Evolutionary conservation across 2,888 invertebrate genomes (phyloP).

Genomic region (Trachelus stipa): DNA sequence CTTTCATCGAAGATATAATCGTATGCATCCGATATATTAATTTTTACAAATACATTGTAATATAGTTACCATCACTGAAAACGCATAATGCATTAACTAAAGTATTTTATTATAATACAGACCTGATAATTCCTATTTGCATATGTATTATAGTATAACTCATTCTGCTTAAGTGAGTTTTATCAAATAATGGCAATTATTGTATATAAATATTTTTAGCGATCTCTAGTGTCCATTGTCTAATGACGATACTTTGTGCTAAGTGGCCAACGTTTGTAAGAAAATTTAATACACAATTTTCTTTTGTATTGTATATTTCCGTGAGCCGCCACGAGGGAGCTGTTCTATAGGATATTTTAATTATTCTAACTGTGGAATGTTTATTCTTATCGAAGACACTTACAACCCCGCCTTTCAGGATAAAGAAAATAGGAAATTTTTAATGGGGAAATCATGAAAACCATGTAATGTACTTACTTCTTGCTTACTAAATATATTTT

Average conservation of each 20-base stretch:
- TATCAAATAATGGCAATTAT: constrained; percentile 15
- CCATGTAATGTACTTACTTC: background rate
- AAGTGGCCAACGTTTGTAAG: background rate
- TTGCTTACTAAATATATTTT: background rate
- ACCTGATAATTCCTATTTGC: background rate
- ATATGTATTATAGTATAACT: background rate
- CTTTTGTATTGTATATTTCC: background rate
- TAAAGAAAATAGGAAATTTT: background rate
- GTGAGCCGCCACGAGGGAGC: background rate
- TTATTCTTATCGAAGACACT: background rate
- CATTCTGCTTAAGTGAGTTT: constrained; percentile 7
- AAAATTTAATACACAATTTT: background rate
- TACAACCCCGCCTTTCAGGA: background rate
- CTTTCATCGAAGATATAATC: background rate
- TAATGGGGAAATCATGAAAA: background rate
- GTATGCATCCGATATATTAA: background rate
- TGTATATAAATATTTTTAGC: constrained; percentile 19
- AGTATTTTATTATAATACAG: background rate
- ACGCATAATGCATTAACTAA: background rate
- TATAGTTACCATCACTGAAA: background rate
- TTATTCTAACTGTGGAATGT: background rate
- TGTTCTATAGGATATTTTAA: background rate
- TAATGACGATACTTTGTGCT: constrained; percentile 8
- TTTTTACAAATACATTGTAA: background rate
- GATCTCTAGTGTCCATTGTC: constrained; percentile 19